phyloP scores from a whole-genome alignment of 37 sponge, comb jelly and placozoan genomes.

The Chondrilla cf. caribensis region DNA sequence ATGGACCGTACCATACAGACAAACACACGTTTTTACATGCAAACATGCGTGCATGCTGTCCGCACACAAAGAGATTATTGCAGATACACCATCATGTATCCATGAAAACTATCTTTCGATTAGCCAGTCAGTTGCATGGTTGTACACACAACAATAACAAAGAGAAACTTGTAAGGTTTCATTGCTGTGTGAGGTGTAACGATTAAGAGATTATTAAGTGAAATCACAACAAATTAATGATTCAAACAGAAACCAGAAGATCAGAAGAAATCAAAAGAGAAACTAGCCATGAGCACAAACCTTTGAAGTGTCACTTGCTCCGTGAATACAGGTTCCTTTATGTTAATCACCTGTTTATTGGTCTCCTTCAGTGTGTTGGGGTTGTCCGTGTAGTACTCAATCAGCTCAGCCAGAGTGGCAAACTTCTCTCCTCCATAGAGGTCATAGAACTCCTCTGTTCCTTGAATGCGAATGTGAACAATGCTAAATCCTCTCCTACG shows the following conservation, averaged over 20 bases:
- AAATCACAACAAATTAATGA: no score
- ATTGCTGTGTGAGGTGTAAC: no score
- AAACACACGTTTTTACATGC: slow-evolving; percentile 16
- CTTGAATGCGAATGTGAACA: slow-evolving; percentile 71
- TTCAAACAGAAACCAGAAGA: no score
- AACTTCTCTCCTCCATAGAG: slow-evolving; percentile 85
- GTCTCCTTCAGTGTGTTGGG: slow-evolving; percentile 70
- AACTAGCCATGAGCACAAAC: not conserved
- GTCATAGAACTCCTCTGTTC: slow-evolving; percentile 74
- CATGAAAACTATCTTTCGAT: no score
- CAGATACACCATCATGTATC: no score
- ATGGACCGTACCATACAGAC: not conserved
- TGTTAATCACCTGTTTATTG: slow-evolving; percentile 65
- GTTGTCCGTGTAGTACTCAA: slow-evolving; percentile 77
- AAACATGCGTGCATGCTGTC: no score
- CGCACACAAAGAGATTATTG: no score
- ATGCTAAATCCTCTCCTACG: slow-evolving; percentile 57
- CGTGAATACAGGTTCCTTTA: slow-evolving; percentile 54
- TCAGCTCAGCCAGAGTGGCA: slow-evolving; percentile 70
- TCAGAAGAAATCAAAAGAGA: no score
- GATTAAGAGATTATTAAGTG: no score
- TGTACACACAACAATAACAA: no score
- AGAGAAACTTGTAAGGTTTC: no score
- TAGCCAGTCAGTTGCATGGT: no score
- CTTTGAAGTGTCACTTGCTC: slow-evolving; percentile 64